phyloP scores from a whole-genome alignment of 1,140 invertebrate genomes.

The Augochlora pura region DNA sequence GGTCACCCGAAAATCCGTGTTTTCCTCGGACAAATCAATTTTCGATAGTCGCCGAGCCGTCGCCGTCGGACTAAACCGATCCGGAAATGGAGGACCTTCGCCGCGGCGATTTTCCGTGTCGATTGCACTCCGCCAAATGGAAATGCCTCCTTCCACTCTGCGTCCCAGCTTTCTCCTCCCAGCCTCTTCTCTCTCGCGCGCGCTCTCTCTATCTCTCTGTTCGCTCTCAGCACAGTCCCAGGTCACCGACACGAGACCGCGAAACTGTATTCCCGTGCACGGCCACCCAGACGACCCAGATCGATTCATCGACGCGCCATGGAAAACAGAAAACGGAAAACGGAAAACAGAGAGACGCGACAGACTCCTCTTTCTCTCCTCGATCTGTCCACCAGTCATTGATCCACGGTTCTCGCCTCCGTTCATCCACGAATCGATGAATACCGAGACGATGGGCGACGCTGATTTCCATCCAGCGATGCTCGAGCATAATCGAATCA shows the following conservation, averaged over 20 bases:
- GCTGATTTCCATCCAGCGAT: no score
- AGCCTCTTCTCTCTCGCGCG: constrained; percentile 8
- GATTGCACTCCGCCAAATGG: constrained; percentile 53
- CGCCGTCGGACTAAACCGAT: constrained; percentile 36
- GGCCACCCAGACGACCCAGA: background rate
- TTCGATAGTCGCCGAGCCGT: constrained; percentile 23
- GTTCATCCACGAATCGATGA: no score
- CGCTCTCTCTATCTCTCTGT: constrained; percentile 12
- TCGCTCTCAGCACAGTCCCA: background rate
- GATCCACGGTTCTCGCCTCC: no score
- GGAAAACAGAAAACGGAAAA: constrained; percentile 7
- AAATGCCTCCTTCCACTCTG: constrained; percentile 45
- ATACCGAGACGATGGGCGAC: no score
- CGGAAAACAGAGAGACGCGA: background rate
- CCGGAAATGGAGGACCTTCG: constrained; percentile 52
- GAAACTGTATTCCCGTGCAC: constrained; percentile 22
- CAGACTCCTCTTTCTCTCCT: background rate
- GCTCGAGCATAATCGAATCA: no score
- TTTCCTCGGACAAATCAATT: constrained; percentile 60
- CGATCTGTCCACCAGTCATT: no score
- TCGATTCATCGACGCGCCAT: constrained; percentile 32
- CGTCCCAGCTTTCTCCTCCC: constrained; percentile 14
- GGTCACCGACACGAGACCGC: constrained; percentile 44
- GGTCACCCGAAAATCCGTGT: constrained; percentile 35
- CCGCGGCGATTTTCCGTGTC: constrained; percentile 49